Base-by-base conservation (phyloP, 2,797 vertebrate genomes). In the Leptoclinus maculatus region DNA sequence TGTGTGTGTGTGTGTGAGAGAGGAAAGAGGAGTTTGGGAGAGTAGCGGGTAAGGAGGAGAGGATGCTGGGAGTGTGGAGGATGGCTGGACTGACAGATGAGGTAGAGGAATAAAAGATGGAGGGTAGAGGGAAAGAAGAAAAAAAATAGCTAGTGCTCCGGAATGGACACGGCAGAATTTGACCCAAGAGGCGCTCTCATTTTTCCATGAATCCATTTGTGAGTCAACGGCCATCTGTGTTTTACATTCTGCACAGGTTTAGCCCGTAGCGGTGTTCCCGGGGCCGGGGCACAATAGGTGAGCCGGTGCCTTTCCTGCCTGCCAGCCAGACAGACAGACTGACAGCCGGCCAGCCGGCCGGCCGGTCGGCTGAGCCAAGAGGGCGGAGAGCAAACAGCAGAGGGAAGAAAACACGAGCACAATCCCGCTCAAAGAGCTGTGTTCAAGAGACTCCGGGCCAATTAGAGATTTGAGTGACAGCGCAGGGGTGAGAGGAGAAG, bases 381-480 rank as follows among this genome's bases (percentile, higher is more conserved):
- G 79, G 78, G 76, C 1, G 54, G 77, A 65, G 79, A 67, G 78
- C 64, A 70, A 83, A 76, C 69, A 82, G 82, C 74, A 41, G 63
- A 57, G 73, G 68, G 76, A 82, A 70, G 47, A 81, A 82, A 80
- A 76, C 80, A 84, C 57, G 63, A 84, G 62, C 10, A 81, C 78
- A 81, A 87, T 82, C 79, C 60, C 13, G 56, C 78, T 87, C 84
- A 83, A 81, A 91, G 87, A 89, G 70, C 79, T n/a, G 80, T 21
- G 75, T 79, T 91, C 80, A 79, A 85, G 82, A 85, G 74, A 92
- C 89, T 84, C 79, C 5, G 66, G 79, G 87, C 92, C 94, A 95
- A 95, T 95, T 95, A 93, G 88, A 86, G 85, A 80, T 83, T 71
- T 89, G 92, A 93, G 83, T 91, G 93, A 93, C 92, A 93, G 86